Base-by-base conservation (phyloP, 1,140 invertebrate genomes). In the Orchesella cincta region DNA sequence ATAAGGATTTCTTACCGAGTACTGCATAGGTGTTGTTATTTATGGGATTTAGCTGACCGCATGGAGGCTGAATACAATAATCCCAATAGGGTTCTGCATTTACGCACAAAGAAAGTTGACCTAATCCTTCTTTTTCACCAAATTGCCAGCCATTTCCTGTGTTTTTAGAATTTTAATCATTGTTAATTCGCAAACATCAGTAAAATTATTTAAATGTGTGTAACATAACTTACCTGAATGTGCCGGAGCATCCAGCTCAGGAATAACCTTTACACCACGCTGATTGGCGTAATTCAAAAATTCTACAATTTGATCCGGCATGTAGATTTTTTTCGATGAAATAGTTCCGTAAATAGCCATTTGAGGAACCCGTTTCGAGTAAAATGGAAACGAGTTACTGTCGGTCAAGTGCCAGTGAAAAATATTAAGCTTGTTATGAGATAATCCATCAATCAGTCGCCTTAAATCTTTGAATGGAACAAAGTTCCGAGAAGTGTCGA, bases 351-450 rank as follows among this genome's bases (percentile, higher is more conserved):
- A 86, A 82, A 85, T 0, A 85, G 85, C 80, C 35, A 95, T 85
- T 80, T 91, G 87, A 0, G 93, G 93, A 35, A 91, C 89, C 74
- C 88, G 87, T 20, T 89, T 87, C 1, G 92, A 88, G 46, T 90
- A 85, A 78, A 94, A 88, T 0, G 93, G 93, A 84, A 94, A 94
- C 82, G 92, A 93, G 81, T 94, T 93, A 0, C 91, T 90, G 83
- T 94, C 93, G 1, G 92, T 93, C 0, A 92, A 88, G 83, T 95
- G 93, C 93, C 93, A 94, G 84, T 95, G 93, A 75, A 95, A 90
- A 14, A 92, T 91, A 86, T 94, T 94, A 71, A 95, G 86, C 86
- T 95, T 95, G 75, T 89, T 89, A 20, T 92, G 88, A 1, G 91
- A 90, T 90, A 95, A 92, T 0, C 88, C 93, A 74, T 92, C 90